Evolutionary conservation across 2,888 invertebrate genomes (phyloP), one percentile per base, ranked within the genome.

Genomic region (Spialia ferax): DNA sequence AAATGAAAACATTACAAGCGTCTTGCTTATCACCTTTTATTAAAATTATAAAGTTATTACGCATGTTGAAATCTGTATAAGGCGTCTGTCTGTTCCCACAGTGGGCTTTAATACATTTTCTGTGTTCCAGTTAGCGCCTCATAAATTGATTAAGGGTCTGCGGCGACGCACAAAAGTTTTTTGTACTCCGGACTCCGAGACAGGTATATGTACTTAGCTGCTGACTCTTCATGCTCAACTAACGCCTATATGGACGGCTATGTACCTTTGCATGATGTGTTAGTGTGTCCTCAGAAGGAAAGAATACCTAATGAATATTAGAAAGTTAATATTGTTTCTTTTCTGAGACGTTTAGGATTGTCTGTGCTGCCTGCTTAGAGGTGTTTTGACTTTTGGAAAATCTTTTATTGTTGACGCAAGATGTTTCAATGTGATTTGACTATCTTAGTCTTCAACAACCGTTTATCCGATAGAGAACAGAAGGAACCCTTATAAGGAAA

Each of bases 81-180:
- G 87, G 82, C 85, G 82, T 86, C 84, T 80, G 85, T 76, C 79
- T 76, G 87, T 92, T 92, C 92, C 91, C 93, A 93, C 90, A 89
- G 82, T 80, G 80, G 74, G 85, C 88, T 88, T 91, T 93, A 93
- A 93, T 92, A 91, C 93, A 92, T 91, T 93, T 93, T 93, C 89
- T 92, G 83, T 93, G 93, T 93, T 88, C 89, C 89, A 93, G 90
- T 93, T 93, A 93, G 93, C 93, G 92, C 91, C 89, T 85, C 90
- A 92, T 93, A 93, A 93, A 93, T 93, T 93, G 91, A 93, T 92
- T 91, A 90, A 86, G 89, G 90, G 86, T 83, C 85, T 77, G 87
- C 89, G 88, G 87, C 89, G 86, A 83, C 85, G 86, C 82, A 83
- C 88, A 86, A 83, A 85, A 83, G 85, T 87, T 90, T 93, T 89